Evolutionary conservation across 2,113 vertebrate species (phyloP), one percentile per base, ranked within the genome.

Genomic region (Clarias batrachus): DNA sequence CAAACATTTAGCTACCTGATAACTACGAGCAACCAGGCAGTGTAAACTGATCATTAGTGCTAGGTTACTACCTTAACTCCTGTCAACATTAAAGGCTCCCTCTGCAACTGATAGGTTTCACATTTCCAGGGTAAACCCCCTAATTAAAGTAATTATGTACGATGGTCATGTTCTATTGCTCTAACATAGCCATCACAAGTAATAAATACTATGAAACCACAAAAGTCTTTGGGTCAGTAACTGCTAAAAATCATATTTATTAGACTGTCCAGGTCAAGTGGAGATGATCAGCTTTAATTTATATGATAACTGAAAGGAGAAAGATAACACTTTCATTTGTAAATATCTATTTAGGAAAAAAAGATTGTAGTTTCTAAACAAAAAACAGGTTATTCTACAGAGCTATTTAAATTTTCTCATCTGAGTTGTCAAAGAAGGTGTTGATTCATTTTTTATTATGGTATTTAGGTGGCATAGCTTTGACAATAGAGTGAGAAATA

Each of bases 11-110:
- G 68, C 54, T 73, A 77, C 9, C 23, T 82, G 74, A 85, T 84
- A 62, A 60, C 23, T 81, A 27, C 59, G 54, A 81, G 87, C 77
- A 68, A 33, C 17, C 19, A 37, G 77, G 66, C 16, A 41, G 52
- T 21, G 78, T 62, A 73, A 76, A 68, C 73, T 85, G 66, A 85
- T 85, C 27, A 79, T 86, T 30, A 27, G 80, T 88, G 82, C 85
- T 73, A 30, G 25, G 59, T 88, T 82, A 56, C 66, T 13, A 80
- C 27, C 56, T 33, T 27, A 80, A 60, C 37, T 74, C 33, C 62
- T 41, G 6, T 17, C 62, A 25, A 52, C 81, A 86, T 82, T 80
- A 71, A 65, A 86, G 83, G 57, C 68, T 86, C 56, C 84, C 76
- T 41, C 23, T 41, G 54, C 60, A 86, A 81, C 65, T 70, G 63